Evolutionary conservation across 2,113 vertebrate genomes (phyloP).

Genomic region (Stictonetta naevosa): DNA sequence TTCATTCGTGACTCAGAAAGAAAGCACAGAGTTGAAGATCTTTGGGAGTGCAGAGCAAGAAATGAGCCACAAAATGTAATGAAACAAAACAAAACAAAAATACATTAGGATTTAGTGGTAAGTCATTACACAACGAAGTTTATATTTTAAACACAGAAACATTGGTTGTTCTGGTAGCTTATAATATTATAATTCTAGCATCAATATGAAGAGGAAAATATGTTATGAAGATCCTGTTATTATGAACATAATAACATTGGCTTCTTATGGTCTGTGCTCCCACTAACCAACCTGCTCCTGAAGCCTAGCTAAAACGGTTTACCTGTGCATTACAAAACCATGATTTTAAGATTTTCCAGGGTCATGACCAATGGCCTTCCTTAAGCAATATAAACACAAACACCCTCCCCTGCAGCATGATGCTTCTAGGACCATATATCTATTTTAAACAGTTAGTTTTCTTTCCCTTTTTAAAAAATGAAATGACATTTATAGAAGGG

Average conservation of each 20-base stretch:
- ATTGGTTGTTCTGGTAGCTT: not conserved
- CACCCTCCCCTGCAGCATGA: not conserved
- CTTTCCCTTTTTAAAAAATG: not conserved
- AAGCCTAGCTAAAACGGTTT: not conserved
- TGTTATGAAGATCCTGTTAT: not conserved
- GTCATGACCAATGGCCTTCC: not conserved
- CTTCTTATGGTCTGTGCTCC: not conserved
- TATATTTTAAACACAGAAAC: constrained; percentile 45
- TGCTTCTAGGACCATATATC: not conserved
- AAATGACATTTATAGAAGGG: not conserved
- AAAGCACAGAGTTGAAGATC: constrained; percentile 48
- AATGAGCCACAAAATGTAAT: constrained; percentile 66
- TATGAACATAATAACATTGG: not conserved
- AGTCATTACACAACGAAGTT: constrained; percentile 33
- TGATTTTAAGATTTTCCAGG: not conserved
- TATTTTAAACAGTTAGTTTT: not conserved
- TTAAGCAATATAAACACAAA: not conserved
- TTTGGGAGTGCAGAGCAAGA: constrained; percentile 38
- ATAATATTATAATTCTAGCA: constrained; percentile 24
- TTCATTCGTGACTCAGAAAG: constrained; percentile 72
- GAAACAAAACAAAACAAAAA: constrained; percentile 40
- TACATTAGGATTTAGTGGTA: constrained; percentile 42
- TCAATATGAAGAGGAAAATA: not conserved
- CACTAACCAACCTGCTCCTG: not conserved
- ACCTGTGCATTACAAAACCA: not conserved